These are phyloP conservation scores for Erpobdella octoculata DNA, from an alignment of 2,888 invertebrate genomes.

Conservation along the genomic window DNA sequence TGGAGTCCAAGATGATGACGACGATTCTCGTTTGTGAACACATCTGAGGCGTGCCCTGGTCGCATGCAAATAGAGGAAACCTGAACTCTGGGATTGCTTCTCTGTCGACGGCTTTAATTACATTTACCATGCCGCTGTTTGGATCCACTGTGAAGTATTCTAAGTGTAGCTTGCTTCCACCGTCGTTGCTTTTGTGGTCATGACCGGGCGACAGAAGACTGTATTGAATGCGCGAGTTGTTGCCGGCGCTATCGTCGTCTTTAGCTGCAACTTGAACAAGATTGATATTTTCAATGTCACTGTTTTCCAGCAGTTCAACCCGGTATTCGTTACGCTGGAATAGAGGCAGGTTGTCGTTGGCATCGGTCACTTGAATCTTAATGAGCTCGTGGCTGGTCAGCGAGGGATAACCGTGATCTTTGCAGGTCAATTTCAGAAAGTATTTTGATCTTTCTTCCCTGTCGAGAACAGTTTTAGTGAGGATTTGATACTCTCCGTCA, in stretches of 20 bases:
- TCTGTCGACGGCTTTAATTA: background rate
- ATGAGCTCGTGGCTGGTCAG: constrained; percentile 12
- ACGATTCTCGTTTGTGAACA: background rate
- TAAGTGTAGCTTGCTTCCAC: background rate
- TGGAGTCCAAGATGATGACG: constrained; percentile 14
- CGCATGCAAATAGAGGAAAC: constrained; percentile 13
- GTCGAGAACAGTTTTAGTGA: constrained; percentile 20
- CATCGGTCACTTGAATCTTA: constrained; percentile 22
- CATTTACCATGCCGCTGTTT: background rate
- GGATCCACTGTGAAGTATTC: constrained; percentile 1
- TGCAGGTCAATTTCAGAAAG: constrained; percentile 23
- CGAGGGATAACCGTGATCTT: constrained; percentile 20
- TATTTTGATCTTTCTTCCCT: constrained; percentile 20
- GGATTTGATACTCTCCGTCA: constrained; percentile 28
- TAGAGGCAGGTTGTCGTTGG: constrained; percentile 24
- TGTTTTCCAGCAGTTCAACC: constrained; percentile 25
- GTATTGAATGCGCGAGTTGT: constrained; percentile 12
- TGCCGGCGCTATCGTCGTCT: constrained; percentile 20
- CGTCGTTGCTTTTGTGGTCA: background rate
- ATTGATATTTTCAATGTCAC: background rate
- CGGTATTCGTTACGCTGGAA: constrained; percentile 9
- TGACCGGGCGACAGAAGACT: background rate
- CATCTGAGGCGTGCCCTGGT: background rate
- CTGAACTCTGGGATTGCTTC: background rate
- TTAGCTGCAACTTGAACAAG: constrained; percentile 21